Evolutionary conservation across 1,140 invertebrate genomes (phyloP), one percentile per base, ranked within the genome.

Genomic region (Mercenaria mercenaria): DNA sequence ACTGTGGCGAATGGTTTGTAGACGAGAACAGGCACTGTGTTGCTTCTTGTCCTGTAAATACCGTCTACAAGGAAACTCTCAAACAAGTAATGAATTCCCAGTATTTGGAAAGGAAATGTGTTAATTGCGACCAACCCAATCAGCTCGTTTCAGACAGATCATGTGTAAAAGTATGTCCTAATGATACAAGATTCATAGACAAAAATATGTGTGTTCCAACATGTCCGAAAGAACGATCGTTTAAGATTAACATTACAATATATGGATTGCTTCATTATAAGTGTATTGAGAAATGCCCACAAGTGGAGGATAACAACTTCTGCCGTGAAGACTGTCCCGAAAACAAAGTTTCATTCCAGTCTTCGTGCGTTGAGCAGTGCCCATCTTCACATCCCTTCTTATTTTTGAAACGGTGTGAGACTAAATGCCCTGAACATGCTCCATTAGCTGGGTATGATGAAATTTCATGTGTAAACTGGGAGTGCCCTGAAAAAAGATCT

Each of bases 21-120:
- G 43, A 76, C 29, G 72, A 76, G 6, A 29, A 67, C 26, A 41
- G 72, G 29, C 18, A 76, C 20, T 76, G 72, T 41, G 39, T 39
- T n/a, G 37, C 20, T 18, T 3, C 34, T 6, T 76, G 72, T 43
- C 72, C 72, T 11, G 13, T 6, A 6, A 50, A 50, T 43, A 41
- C 37, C 1, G 39, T 41, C 41, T 23, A 43, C 11, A 32, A 50
- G 41, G 72, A 76, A 39, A 26, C 4, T 10, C 43, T 76, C 8
- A 76, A 23, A 43, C 39, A n/a, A 43, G 39, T 50, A 3, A 1
- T 8, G 11, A 29, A 10, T 15, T 3, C 1, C 6, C 72, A 41
- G 13, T 76, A 76, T 26, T 43, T 76, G 23, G 43, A 76, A 32
- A 76, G 72, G 23, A 41, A 76, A 43, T 76, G 72, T 43, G 72